Conservation (phyloP, 2,113 vertebrate species). For the Galeopterus variegatus region DNA sequence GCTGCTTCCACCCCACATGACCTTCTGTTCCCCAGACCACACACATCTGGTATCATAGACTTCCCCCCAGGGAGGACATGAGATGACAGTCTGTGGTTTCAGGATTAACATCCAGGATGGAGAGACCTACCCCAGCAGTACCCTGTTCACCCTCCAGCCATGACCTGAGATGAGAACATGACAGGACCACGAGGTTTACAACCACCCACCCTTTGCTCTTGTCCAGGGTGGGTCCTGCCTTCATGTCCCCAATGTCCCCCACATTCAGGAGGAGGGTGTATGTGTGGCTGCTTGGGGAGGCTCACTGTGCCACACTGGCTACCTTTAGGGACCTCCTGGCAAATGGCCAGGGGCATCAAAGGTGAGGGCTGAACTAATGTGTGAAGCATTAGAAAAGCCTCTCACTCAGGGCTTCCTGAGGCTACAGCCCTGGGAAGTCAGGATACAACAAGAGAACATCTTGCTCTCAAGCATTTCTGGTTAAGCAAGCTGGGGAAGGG, state of each 20-base stretch:
- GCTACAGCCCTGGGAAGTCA: too few relatives aligned
- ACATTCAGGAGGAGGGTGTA: not conserved
- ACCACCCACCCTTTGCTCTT: not conserved
- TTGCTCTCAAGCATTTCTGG: not conserved
- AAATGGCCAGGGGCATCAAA: too few relatives aligned
- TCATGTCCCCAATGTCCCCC: not conserved
- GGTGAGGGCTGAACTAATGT: too few relatives aligned
- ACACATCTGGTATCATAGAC: not conserved
- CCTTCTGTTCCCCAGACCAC: too few relatives aligned
- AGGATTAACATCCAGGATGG: not conserved
- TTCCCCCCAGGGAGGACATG: not conserved
- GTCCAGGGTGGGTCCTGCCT: too few relatives aligned
- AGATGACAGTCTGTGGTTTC: too few relatives aligned
- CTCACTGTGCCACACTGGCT: too few relatives aligned
- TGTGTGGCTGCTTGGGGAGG: too few relatives aligned
- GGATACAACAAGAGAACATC: too few relatives aligned
- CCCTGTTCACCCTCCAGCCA: not conserved
- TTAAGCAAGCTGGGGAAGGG: not conserved
- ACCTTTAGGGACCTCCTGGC: not conserved
- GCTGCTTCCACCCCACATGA: not conserved
- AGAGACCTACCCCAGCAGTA: not conserved
- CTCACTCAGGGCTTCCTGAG: not conserved
- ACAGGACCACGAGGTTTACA: not conserved
- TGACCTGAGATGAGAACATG: not conserved
- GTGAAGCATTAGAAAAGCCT: not conserved